phyloP scores from a whole-genome alignment of 2,888 invertebrate species.

The Calliphora vomitoria region DNA sequence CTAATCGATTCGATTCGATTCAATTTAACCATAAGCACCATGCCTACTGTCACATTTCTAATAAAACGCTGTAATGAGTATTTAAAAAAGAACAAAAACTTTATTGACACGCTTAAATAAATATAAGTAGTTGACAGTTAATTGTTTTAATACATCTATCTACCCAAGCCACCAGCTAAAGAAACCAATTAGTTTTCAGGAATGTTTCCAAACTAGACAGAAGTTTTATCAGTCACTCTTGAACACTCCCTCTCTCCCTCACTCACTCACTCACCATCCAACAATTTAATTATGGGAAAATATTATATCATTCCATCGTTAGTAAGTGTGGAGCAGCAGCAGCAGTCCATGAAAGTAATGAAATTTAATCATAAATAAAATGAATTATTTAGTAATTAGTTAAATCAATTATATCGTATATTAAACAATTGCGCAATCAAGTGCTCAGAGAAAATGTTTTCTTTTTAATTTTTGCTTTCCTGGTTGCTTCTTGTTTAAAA shows the following conservation, averaged over 20 bases:
- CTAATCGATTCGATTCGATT: too few relatives aligned
- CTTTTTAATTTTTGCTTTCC: not conserved
- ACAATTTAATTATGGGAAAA: not conserved
- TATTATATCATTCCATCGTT: not conserved
- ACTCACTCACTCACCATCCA: not conserved
- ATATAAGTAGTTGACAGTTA: not conserved
- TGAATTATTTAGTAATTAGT: constrained; percentile 17
- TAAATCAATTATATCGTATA: constrained; percentile 12
- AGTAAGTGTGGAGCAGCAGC: not conserved
- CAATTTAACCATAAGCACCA: too few relatives aligned
- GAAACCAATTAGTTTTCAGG: not conserved
- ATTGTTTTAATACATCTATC: not conserved
- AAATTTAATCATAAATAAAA: not conserved
- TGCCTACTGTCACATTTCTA: too few relatives aligned
- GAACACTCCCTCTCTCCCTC: too few relatives aligned
- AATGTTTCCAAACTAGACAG: not conserved
- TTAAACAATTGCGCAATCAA: constrained; percentile 13
- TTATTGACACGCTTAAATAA: not conserved
- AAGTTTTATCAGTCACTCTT: too few relatives aligned
- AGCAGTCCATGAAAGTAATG: not conserved
- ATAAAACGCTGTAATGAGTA: too few relatives aligned
- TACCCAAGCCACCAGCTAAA: not conserved
- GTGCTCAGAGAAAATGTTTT: not conserved
- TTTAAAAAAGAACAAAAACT: too few relatives aligned
- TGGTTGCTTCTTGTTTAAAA: not conserved